phyloP scores from a whole-genome alignment of 2,888 invertebrate species.

The Mesorhabditis spiculigera region DNA sequence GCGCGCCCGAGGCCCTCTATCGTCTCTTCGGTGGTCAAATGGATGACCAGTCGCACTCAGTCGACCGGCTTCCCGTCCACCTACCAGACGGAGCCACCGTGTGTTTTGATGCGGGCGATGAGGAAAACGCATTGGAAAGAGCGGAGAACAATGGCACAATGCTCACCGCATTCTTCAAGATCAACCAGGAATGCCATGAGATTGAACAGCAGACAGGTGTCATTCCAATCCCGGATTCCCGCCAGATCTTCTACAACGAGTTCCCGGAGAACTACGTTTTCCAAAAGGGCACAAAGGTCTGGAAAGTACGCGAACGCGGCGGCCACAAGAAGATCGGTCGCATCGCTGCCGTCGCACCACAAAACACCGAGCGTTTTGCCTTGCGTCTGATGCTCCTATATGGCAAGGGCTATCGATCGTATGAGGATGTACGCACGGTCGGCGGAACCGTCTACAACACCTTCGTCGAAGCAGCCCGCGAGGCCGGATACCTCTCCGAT shows the following conservation, averaged over 20 bases:
- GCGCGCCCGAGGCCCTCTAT: conserved; percentile 24
- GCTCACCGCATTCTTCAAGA: conserved; percentile 21
- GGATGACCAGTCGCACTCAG: conserved; percentile 16
- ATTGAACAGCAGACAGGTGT: conserved; percentile 9
- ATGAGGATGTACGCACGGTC: conserved; percentile 38
- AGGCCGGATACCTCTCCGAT: conserved; percentile 14
- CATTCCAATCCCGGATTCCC: neutral
- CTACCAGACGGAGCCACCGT: conserved; percentile 19
- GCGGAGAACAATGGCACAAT: conserved; percentile 7
- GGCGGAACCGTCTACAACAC: conserved; percentile 14
- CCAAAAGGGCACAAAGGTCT: conserved; percentile 8
- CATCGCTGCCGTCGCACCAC: conserved; percentile 22
- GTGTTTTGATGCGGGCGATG: conserved; percentile 9
- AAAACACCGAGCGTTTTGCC: conserved; percentile 18
- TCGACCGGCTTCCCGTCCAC: conserved; percentile 22
- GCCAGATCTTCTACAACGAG: conserved; percentile 11
- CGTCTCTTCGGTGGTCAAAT: conserved; percentile 19
- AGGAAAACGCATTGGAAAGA: conserved; percentile 4
- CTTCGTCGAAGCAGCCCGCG: conserved; percentile 17
- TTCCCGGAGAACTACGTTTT: conserved; percentile 21
- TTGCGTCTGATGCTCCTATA: conserved; percentile 21
- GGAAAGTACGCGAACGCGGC: too few species aligned
- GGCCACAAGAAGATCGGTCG: conserved; percentile 16
- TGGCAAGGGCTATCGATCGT: conserved; percentile 29
- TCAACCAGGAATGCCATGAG: conserved; percentile 13